These are phyloP conservation scores for Isichthys henryi DNA, from an alignment of 2,113 vertebrate genomes.

Conservation along the genomic window DNA sequence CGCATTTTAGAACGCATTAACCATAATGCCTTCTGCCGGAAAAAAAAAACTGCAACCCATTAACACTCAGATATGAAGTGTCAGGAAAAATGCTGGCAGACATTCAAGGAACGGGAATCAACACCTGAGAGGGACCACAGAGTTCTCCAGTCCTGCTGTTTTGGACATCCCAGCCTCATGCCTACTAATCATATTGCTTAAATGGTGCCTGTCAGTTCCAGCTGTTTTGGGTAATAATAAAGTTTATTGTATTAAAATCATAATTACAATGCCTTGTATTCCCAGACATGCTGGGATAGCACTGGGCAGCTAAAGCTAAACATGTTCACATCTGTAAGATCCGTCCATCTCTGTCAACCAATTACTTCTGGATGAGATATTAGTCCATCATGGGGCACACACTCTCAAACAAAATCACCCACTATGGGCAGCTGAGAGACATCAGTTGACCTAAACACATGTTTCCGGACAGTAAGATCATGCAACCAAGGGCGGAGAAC, in stretches of 20 bases:
- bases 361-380: background rate
- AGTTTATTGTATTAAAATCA: background rate
- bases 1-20: background rate
- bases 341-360: background rate
- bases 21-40: background rate
- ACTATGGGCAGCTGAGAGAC: background rate
- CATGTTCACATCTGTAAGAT: background rate
- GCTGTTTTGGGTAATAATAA: background rate
- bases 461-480: background rate
- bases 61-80: background rate
- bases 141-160: background rate
- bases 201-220: background rate
- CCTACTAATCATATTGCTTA: background rate
- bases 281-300: background rate
- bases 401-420: no score
- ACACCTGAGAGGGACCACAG: background rate
- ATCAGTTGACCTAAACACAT: background rate
- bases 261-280: background rate
- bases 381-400: background rate
- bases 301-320: background rate
- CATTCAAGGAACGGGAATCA: background rate
- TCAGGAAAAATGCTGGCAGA: background rate
- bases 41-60: background rate
- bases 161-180: background rate
- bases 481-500: background rate